phyloP scores from a whole-genome alignment of 2,888 invertebrate species.

The Teleogryllus oceanicus region DNA sequence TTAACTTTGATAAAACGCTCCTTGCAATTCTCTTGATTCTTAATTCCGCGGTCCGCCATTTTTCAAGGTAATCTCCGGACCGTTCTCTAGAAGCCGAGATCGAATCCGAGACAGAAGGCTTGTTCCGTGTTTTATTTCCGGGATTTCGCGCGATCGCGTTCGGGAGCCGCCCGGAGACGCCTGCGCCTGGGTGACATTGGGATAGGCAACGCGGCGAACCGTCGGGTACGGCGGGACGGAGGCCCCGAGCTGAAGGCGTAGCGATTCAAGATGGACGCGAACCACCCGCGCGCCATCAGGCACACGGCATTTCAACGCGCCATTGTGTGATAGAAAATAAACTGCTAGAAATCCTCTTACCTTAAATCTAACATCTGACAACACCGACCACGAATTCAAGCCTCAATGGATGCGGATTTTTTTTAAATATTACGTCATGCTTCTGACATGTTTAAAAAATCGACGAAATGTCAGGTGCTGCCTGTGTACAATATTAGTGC shows the following conservation, averaged over 20 bases:
- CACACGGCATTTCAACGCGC: neutral
- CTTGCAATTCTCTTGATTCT: constrained; percentile 33
- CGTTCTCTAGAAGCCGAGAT: neutral
- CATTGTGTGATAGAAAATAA: neutral
- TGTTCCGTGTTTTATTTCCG: constrained; percentile 12
- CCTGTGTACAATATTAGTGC: too few relatives aligned
- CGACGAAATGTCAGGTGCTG: too few relatives aligned
- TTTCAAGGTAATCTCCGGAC: constrained; percentile 1
- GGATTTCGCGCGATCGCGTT: neutral
- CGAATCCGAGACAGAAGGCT: constrained; percentile 6
- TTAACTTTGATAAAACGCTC: constrained; percentile 36
- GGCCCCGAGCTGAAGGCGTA: too few relatives aligned
- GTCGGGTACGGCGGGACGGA: too few relatives aligned
- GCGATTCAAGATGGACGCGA: neutral
- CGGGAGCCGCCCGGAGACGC: neutral
- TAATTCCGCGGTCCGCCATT: constrained; percentile 32
- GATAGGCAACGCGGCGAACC: too few relatives aligned
- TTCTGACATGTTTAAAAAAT: too few relatives aligned
- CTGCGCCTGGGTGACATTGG: too few relatives aligned
- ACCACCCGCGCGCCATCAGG: neutral
- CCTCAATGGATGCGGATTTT: too few relatives aligned
- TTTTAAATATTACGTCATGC: too few relatives aligned
- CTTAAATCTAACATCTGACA: too few relatives aligned
- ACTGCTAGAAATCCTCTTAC: neutral
- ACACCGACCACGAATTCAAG: too few relatives aligned